Conservation (phyloP, 2,113 vertebrate genomes). For the Carassius carassius region DNA sequence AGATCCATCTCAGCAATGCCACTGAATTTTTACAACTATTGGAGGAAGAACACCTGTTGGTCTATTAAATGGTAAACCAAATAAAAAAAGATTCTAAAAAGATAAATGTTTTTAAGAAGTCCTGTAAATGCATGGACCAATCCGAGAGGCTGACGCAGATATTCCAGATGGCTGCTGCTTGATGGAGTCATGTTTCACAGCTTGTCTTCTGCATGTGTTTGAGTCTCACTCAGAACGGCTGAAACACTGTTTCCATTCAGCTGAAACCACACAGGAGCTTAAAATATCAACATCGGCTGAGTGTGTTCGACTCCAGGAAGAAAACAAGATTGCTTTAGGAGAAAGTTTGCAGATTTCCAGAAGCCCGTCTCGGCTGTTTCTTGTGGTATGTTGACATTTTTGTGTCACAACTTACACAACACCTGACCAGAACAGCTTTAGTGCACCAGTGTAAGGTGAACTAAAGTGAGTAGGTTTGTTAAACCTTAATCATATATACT, state of each 20-base stretch:
- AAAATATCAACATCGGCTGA: background rate
- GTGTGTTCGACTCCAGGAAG: background rate
- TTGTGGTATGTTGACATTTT: constrained; percentile 28
- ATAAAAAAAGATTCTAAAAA: background rate
- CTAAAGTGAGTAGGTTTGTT: background rate
- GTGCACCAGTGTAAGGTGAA: background rate
- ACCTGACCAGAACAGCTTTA: background rate
- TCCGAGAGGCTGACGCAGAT: constrained; percentile 22
- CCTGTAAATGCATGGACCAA: constrained; percentile 11
- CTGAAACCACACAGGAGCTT: background rate
- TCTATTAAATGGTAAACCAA: background rate
- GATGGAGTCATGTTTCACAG: constrained; percentile 46
- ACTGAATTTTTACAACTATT: background rate
- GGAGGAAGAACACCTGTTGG: background rate
- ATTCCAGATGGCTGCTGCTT: constrained; percentile 29
- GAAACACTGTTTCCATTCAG: background rate
- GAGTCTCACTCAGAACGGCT: constrained; percentile 5
- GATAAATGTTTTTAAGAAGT: background rate
- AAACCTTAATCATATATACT: background rate
- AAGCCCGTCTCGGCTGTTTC: constrained; percentile 1
- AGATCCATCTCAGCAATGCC: background rate
- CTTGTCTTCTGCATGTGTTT: background rate
- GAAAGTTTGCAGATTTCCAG: constrained; percentile 1
- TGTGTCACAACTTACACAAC: background rate
- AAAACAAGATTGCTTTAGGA: constrained; percentile 1